phyloP scores from a whole-genome alignment of 2,888 invertebrate genomes.

The Scaptomyza caliginosa region DNA sequence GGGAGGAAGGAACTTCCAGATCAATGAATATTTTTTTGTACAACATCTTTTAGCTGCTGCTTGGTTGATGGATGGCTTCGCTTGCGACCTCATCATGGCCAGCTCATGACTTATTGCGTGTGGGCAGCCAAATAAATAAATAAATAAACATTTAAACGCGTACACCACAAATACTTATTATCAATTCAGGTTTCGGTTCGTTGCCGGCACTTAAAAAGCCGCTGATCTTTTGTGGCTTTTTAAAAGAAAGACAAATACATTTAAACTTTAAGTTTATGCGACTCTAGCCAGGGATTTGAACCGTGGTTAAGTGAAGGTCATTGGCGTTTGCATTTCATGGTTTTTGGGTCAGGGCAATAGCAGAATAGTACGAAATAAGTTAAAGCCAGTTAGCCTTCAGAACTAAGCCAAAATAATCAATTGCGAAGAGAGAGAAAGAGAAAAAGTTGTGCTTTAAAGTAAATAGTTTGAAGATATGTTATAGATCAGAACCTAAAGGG shows the following conservation, averaged over 20 bases:
- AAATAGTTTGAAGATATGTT: neutral
- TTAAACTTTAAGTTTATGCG: conserved; percentile 57
- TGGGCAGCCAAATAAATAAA: conserved; percentile 37
- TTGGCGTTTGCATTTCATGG: conserved; percentile 62
- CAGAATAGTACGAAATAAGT: conserved; percentile 4
- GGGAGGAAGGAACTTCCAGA: neutral
- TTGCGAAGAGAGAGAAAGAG: neutral
- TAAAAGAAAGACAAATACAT: conserved; percentile 17
- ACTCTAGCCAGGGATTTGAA: conserved; percentile 56
- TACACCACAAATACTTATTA: conserved; percentile 52
- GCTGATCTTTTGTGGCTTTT: conserved; percentile 58
- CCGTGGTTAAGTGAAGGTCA: conserved; percentile 70
- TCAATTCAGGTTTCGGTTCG: conserved; percentile 59
- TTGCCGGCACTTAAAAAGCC: conserved; percentile 40
- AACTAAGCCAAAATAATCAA: conserved; percentile 3
- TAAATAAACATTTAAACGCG: conserved; percentile 53
- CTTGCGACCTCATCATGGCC: conserved; percentile 9
- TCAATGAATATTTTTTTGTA: neutral
- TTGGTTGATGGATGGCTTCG: conserved; percentile 28
- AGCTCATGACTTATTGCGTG: conserved; percentile 17
- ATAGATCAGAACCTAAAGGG: neutral
- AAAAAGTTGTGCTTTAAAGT: neutral
- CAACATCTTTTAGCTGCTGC: neutral
- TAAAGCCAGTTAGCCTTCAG: conserved; percentile 14
- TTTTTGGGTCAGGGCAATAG: conserved; percentile 62